These are phyloP conservation scores for Synergus japonicus DNA, from an alignment of 2,888 invertebrate genomes.

Conservation along the genomic window DNA sequence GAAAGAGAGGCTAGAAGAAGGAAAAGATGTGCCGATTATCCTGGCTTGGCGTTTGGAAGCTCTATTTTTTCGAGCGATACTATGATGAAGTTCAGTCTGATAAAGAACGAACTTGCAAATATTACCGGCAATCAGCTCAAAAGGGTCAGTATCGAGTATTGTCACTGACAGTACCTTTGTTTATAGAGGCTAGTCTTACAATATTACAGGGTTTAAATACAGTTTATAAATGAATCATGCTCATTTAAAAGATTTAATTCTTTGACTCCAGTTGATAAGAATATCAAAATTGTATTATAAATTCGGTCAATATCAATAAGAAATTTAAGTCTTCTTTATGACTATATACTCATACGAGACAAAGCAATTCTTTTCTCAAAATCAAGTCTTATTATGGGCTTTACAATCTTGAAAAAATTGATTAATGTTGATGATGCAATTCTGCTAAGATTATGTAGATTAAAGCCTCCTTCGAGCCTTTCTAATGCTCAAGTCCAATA, in stretches of 20 bases:
- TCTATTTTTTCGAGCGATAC: slow-evolving; percentile 97
- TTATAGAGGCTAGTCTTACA: slow-evolving; percentile 1
- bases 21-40: slow-evolving; percentile 93
- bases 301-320: neutral
- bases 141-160: slow-evolving; percentile 87
- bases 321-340: neutral
- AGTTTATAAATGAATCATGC: too few relatives aligned
- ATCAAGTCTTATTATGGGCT: neutral
- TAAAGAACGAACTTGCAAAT: slow-evolving; percentile 98
- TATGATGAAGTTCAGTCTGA: slow-evolving; percentile 98
- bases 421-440: too few relatives aligned
- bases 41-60: slow-evolving; percentile 93
- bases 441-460: too few relatives aligned
- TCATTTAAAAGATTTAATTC: too few relatives aligned
- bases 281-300: too few relatives aligned
- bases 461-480: too few relatives aligned
- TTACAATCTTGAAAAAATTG: too few relatives aligned
- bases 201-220: neutral
- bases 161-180: slow-evolving; percentile 38
- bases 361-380: neutral
- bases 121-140: slow-evolving; percentile 97
- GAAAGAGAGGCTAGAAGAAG: slow-evolving; percentile 88
- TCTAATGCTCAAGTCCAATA: too few relatives aligned
- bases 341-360: neutral
- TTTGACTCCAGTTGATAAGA: too few relatives aligned